Conservation (phyloP, 1,140 invertebrate species). For the Ceratina australensis region DNA sequence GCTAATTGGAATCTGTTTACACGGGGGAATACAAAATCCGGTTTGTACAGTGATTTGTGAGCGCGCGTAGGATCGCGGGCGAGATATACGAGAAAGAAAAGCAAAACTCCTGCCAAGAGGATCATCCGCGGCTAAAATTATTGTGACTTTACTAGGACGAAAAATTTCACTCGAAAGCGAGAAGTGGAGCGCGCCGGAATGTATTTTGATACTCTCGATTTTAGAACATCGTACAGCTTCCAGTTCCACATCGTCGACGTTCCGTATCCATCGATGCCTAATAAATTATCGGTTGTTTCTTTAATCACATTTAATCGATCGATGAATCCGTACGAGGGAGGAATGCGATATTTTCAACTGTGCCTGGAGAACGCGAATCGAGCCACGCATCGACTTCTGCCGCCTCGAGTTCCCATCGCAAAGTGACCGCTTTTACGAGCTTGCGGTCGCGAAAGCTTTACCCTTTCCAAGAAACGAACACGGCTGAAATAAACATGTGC, state of each 20-base stretch:
- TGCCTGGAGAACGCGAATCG: constrained; percentile 5
- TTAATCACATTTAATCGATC: no score
- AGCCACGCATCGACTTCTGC: neutral
- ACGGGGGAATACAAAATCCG: no score
- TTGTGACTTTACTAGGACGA: constrained; percentile 41
- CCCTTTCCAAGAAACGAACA: constrained; percentile 62
- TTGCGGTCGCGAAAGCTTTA: constrained; percentile 48
- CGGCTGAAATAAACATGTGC: constrained; percentile 71
- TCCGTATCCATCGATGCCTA: no score
- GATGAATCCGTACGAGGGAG: constrained; percentile 8
- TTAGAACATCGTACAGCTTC: no score
- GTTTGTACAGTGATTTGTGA: no score
- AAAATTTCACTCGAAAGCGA: constrained; percentile 5
- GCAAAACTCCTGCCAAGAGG: constrained; percentile 24
- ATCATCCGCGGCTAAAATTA: constrained; percentile 39
- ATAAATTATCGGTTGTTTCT: no score
- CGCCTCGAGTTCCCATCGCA: neutral
- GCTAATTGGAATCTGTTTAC: no score
- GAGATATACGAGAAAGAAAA: constrained; percentile 19
- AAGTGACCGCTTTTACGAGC: constrained; percentile 41
- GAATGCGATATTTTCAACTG: no score
- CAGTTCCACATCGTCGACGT: no score
- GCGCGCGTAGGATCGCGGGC: neutral
- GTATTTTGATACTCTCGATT: constrained; percentile 4
- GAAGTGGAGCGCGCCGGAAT: neutral